These are phyloP conservation scores for Thecophora atra DNA, from an alignment of 2,888 invertebrate species.

Conservation along the genomic window DNA sequence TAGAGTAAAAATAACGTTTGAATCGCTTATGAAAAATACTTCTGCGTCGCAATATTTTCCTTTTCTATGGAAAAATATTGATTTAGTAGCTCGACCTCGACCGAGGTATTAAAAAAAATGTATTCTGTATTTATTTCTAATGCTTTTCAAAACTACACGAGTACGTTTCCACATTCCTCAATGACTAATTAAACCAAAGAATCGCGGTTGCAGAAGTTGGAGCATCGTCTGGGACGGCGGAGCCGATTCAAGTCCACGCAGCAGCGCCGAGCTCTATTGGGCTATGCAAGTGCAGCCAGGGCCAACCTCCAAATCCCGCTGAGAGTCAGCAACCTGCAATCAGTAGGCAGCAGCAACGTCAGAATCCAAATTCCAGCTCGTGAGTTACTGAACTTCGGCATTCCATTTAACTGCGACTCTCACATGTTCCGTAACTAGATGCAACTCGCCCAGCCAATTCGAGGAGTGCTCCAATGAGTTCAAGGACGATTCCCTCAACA, in stretches of 20 bases:
- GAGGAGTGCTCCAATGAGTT: slow-evolving; percentile 64
- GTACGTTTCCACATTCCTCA: slow-evolving; percentile 15
- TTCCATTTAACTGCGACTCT: no score
- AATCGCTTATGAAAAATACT: no score
- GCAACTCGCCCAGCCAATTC: slow-evolving; percentile 55
- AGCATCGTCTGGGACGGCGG: slow-evolving; percentile 55
- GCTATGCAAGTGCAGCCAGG: slow-evolving; percentile 47
- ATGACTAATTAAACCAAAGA: slow-evolving; percentile 58
- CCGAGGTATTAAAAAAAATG: neutral
- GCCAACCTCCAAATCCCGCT: slow-evolving; percentile 59
- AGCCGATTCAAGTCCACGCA: slow-evolving; percentile 35
- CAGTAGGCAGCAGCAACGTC: slow-evolving; percentile 46
- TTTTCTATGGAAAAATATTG: neutral
- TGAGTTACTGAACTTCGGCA: neutral
- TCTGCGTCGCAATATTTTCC: neutral
- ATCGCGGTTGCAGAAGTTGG: slow-evolving; percentile 65
- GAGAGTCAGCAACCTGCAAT: slow-evolving; percentile 60
- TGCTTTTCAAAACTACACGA: neutral
- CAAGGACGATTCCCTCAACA: slow-evolving; percentile 63
- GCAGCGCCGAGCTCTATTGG: slow-evolving; percentile 41
- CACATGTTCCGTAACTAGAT: slow-evolving; percentile 37
- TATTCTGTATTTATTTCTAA: neutral
- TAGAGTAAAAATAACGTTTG: no score
- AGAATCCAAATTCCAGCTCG: slow-evolving; percentile 37
- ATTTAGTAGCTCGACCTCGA: neutral